Evolutionary conservation across 2,888 invertebrate genomes (phyloP).

Genomic region (Ennomos erosarius): DNA sequence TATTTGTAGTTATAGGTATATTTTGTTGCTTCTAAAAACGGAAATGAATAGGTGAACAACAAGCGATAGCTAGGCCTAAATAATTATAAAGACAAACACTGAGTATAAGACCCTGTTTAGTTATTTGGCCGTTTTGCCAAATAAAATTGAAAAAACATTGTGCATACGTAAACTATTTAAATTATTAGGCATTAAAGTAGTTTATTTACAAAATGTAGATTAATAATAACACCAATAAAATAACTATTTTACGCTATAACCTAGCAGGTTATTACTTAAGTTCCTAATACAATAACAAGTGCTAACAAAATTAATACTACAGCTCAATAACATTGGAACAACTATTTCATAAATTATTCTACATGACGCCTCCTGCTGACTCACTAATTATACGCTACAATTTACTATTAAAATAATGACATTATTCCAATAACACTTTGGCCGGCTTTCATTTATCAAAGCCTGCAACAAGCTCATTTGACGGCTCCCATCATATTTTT

Average conservation of each 20-base stretch:
- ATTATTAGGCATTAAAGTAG: too few species aligned
- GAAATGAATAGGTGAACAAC: too few species aligned
- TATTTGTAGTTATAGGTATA: background rate
- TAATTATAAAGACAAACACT: too few species aligned
- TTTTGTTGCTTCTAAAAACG: background rate
- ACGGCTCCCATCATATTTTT: slow-evolving; percentile 75
- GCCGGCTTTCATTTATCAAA: slow-evolving; percentile 71
- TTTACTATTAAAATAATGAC: slow-evolving; percentile 66
- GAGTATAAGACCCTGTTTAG: too few species aligned
- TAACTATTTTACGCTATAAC: slow-evolving; percentile 23
- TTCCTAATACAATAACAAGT: slow-evolving; percentile 31
- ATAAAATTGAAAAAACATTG: too few species aligned
- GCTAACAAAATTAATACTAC: slow-evolving; percentile 25
- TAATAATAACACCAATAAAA: slow-evolving; percentile 16
- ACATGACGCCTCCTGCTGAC: slow-evolving; percentile 55
- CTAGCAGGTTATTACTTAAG: slow-evolving; percentile 24
- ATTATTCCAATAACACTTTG: slow-evolving; percentile 62
- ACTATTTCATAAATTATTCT: slow-evolving; percentile 46
- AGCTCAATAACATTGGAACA: slow-evolving; percentile 34
- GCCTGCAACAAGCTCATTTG: slow-evolving; percentile 63
- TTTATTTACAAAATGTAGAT: background rate
- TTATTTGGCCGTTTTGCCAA: too few species aligned
- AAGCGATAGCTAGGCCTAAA: too few species aligned
- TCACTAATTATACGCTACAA: slow-evolving; percentile 62
- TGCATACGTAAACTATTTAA: too few species aligned